These are phyloP conservation scores for Tenthredo distinguenda DNA, from an alignment of 2,888 invertebrate genomes.

Conservation along the genomic window DNA sequence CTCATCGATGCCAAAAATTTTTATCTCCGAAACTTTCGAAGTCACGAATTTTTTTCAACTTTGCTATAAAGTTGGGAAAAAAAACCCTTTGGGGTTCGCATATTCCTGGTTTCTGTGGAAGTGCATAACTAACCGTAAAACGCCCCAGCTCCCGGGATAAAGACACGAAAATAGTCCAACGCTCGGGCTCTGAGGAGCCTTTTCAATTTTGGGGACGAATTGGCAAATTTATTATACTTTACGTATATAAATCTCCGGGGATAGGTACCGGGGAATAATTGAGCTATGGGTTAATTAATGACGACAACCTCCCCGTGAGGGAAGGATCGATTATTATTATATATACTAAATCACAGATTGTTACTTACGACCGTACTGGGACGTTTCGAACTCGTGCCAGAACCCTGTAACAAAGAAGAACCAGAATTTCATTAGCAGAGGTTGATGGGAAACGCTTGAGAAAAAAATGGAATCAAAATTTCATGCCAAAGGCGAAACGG, in stretches of 20 bases:
- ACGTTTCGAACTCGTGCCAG: neutral
- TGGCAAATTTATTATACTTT: neutral
- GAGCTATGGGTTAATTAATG: constrained; percentile 8
- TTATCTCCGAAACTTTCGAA: too few species aligned
- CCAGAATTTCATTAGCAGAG: neutral
- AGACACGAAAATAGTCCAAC: constrained; percentile 31
- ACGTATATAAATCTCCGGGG: neutral
- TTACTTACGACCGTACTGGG: constrained; percentile 18
- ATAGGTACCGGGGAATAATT: neutral
- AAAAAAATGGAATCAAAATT: neutral
- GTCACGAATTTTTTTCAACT: too few species aligned
- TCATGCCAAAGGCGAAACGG: neutral
- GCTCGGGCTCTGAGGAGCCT: neutral
- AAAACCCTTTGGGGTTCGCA: neutral
- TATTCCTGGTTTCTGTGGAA: neutral
- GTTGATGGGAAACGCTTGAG: neutral
- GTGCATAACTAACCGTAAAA: constrained; percentile 4
- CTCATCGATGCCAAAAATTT: too few species aligned
- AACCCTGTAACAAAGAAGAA: constrained; percentile 35
- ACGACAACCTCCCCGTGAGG: neutral
- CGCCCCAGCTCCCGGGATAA: constrained; percentile 11
- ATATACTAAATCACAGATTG: neutral
- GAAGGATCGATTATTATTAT: constrained; percentile 10
- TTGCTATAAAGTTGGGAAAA: neutral
- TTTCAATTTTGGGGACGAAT: neutral